Base-by-base conservation (phyloP, 2,888 invertebrate genomes). In the Agrilus mali region DNA sequence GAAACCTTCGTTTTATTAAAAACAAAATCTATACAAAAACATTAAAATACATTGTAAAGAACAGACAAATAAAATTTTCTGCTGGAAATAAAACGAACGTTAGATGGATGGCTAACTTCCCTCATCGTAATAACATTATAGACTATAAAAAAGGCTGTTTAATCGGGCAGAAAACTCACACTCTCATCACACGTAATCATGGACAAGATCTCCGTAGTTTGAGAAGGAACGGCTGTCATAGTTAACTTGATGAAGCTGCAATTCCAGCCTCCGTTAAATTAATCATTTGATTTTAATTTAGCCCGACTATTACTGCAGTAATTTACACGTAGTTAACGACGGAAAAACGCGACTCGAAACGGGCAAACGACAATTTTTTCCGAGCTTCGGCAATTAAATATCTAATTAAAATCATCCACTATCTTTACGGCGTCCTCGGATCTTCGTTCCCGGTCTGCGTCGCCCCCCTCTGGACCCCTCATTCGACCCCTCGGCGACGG, bases 201-300 rank as follows among this genome's bases (percentile, higher is more conserved):
- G 10, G 27, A 27, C 27, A 10, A 27, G 27, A 27, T 27, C 48
- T 45, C 46, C 45, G 46, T 47, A 46, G 48, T 47, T 49, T 47
- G 46, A 47, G 52, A 51, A 51, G 10, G 27, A 27, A 27, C 27
- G 27, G 27, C 46, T 55, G 55, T 55, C 57, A 57, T 56, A 56
- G 55, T 55, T 57, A 55, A 58, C 55, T 57, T 56, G 61, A 60
- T 58, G 57, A 58, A 57, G 58, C 59, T 59, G 61, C 60, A 60
- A 61, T 62, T 62, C 56, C 60, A 55, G 53, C 44, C 56, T 57
- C 54, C 60, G 60, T 60, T 59, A 58, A 60, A 63, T 62, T 63
- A 63, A 63, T 63, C 62, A 60, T 62, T 61, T 59, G 62, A 62
- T 62, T 61, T 62, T 61, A 62, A 63, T 63, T 60, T 61, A 60